These are phyloP conservation scores for Mamestra configurata DNA, from an alignment of 1,140 invertebrate genomes.

Conservation along the genomic window DNA sequence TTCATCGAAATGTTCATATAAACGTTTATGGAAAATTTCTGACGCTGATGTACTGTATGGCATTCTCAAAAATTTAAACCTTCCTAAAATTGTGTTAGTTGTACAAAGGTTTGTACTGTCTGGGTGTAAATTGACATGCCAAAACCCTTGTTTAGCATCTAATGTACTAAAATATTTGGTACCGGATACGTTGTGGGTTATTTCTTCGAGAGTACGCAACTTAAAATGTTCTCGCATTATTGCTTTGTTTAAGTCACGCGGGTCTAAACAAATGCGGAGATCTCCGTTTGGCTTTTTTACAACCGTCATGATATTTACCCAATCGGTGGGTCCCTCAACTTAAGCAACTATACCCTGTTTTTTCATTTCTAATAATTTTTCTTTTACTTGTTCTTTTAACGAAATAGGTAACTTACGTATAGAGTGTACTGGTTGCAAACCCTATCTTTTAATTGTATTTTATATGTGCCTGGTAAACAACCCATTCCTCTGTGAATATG, in stretches of 20 bases:
- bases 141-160: slow-evolving; percentile 80
- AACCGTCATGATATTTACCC: slow-evolving; percentile 74
- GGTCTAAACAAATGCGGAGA: slow-evolving; percentile 85
- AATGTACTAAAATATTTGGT: slow-evolving; percentile 82
- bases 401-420: slow-evolving; percentile 55
- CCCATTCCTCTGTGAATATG: slow-evolving; percentile 57
- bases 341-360: slow-evolving; percentile 49
- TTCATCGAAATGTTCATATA: slow-evolving; percentile 38
- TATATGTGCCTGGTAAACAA: slow-evolving; percentile 55
- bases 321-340: slow-evolving; percentile 75
- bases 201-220: slow-evolving; percentile 81
- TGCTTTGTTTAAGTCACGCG: slow-evolving; percentile 83
- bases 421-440: slow-evolving; percentile 47
- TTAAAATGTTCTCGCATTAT: slow-evolving; percentile 79
- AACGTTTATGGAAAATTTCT: slow-evolving; percentile 1
- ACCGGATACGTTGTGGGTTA: slow-evolving; percentile 72
- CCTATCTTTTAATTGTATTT: slow-evolving; percentile 47
- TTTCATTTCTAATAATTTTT: slow-evolving; percentile 54
- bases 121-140: slow-evolving; percentile 62
- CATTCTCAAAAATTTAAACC: slow-evolving; percentile 58
- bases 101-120: slow-evolving; percentile 60
- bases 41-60: slow-evolving; percentile 54
- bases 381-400: slow-evolving; percentile 49
- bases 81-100: slow-evolving; percentile 66
- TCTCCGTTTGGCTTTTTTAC: slow-evolving; percentile 59